Base-by-base conservation (phyloP, 2,888 invertebrate genomes). In the Campoplex nolae region DNA sequence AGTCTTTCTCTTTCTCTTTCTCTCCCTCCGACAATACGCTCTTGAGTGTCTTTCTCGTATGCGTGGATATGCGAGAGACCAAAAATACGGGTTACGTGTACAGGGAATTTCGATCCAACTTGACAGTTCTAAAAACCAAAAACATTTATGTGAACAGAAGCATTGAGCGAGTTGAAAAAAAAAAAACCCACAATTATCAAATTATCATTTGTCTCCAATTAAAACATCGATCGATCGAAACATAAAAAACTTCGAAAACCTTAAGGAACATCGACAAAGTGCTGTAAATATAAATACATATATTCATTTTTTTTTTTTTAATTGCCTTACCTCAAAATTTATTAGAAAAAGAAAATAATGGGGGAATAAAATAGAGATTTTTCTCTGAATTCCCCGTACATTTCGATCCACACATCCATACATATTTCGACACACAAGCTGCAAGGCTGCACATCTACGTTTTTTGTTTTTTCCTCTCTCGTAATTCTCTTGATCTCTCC, bases 21-120 rank as follows among this genome's bases (percentile, higher is more conserved):
- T 54, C 51, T 48, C 76, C 89, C 91, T 92, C 93, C 91, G 91
- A 93, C 92, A 92, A 93, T 92, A 93, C 92, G 91, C 92, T 91
- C 91, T 90, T 90, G 90, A 48, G 75, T 75, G 62, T 83, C 62
- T 83, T 80, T 67, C 23, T 51, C 45, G 42, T 78, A 32, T 74
- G 68, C 28, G 78, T 11, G 58, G 28, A 42, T 54, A 58, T 90
- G 90, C 89, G 88, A 85, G 80, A 81, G 56, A 82, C 74, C 68
- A 73, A 83, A 45, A 73, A 84, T 77, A 78, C 56, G 71, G 13
- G 54, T 71, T 54, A 48, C 51, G 23, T 54, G 54, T 18, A 54
- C 8, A 9, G 68, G 68, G 32, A n/a, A 68, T 13, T 56, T 56
- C 28, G 51, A 28, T 38, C 18, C 23, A 45, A 78, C 23, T 78